phyloP scores from a whole-genome alignment of 2,113 vertebrate species.

The Penelope pileata region DNA sequence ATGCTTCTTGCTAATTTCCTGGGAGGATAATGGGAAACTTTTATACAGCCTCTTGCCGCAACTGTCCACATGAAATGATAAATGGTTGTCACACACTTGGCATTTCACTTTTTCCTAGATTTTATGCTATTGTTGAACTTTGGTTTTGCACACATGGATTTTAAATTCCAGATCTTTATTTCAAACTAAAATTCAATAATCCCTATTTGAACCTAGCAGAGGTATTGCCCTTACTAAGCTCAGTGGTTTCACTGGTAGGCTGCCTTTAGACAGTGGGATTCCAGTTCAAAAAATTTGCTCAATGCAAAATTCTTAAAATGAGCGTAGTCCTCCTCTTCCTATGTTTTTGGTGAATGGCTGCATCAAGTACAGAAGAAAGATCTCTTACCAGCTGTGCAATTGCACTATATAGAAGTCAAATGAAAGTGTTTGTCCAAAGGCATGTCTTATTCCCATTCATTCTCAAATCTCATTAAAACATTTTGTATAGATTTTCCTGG shows the following conservation, averaged over 20 bases:
- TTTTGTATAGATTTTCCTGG: neutral
- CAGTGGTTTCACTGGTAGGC: rapidly evolving
- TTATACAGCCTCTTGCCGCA: neutral
- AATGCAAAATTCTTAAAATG: neutral
- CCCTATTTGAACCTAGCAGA: neutral
- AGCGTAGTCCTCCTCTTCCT: neutral
- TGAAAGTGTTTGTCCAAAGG: neutral
- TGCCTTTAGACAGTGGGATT: neutral
- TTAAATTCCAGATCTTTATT: neutral
- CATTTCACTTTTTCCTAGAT: neutral
- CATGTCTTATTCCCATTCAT: neutral
- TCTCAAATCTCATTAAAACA: neutral
- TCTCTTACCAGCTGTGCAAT: neutral
- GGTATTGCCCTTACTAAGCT: neutral
- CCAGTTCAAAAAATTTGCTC: neutral
- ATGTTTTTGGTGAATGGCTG: neutral
- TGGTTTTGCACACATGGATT: neutral
- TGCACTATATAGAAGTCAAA: neutral
- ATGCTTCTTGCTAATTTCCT: neutral
- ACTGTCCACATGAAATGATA: neutral
- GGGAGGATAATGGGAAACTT: neutral
- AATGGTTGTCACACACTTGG: neutral
- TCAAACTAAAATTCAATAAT: neutral
- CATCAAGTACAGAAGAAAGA: neutral
- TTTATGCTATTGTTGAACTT: neutral